phyloP scores from a whole-genome alignment of 2,113 vertebrate species.

The Myiozetetes cayanensis region DNA sequence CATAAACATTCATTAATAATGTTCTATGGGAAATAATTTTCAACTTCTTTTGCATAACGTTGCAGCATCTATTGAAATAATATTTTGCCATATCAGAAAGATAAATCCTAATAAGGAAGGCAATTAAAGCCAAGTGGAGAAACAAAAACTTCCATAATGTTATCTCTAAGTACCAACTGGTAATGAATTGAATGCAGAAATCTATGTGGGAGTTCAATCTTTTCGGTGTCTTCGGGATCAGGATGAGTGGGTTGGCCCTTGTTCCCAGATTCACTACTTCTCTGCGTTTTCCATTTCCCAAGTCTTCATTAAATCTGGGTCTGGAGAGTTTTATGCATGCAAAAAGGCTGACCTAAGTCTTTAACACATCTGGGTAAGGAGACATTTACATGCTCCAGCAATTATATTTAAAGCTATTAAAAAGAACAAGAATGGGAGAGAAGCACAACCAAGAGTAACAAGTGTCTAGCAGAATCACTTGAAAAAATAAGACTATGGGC shows the following conservation, averaged over 20 bases:
- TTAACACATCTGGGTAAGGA: neutral
- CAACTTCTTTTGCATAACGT: conserved; percentile 20
- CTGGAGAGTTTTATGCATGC: neutral
- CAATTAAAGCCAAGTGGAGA: conserved; percentile 66
- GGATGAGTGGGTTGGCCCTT: neutral
- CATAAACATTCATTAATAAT: conserved; percentile 72
- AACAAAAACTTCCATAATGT: conserved; percentile 64
- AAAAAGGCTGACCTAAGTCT: conserved; percentile 35
- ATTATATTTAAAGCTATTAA: conserved; percentile 16
- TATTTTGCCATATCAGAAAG: conserved; percentile 66
- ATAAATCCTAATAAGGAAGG: conserved; percentile 68
- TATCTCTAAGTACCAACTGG: conserved; percentile 61
- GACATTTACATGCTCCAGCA: neutral
- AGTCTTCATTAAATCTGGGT: conserved; percentile 21
- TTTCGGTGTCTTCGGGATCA: conserved; percentile 18
- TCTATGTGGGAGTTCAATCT: conserved; percentile 21
- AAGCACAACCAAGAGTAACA: neutral
- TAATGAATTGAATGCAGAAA: conserved; percentile 38
- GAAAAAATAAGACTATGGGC: neutral
- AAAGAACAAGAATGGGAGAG: neutral
- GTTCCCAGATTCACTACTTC: conserved; percentile 12
- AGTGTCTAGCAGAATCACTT: neutral
- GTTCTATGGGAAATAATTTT: conserved; percentile 66
- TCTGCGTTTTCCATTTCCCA: conserved; percentile 15
- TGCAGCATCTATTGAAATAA: conserved; percentile 63